Evolutionary conservation across 1,140 invertebrate genomes (phyloP), one percentile per base, ranked within the genome.

Genomic region (Heliconius hewitsoni): DNA sequence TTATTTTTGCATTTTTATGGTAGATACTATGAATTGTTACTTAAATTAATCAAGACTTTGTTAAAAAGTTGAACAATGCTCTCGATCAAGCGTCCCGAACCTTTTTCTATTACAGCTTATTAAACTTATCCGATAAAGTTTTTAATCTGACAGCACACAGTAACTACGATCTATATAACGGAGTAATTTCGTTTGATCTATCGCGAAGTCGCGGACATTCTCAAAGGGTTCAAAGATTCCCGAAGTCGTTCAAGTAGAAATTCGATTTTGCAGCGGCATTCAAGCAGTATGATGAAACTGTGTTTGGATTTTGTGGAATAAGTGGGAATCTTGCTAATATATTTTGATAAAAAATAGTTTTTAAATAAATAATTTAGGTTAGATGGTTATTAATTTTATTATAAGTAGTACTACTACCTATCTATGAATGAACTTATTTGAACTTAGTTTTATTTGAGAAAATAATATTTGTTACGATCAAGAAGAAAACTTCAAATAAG

Each of bases 171-270:
- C 60, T 76, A 71, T 78, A 55, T 52, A 80, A 78, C 74, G 30
- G 39, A n/a, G 52, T 66, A 66, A 66, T 73, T 77, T 84, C 82
- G 83, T 90, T 91, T 91, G 88, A 91, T 91, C 90, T 83, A 46
- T 75, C 80, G 83, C 80, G 81, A 82, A 78, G 74, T 80, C 79
- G 76, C 70, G 81, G 74, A 72, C 74, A 70, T 76, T 81, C 85
- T 78, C 80, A 85, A 89, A 91, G 87, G 86, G 85, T 85, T 87
- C 87, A 84, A 86, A 86, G 86, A 86, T 84, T 84, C 82, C 84
- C 77, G 57, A 81, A 89, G 77, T 84, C 85, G 82, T 83, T 87
- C 81, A 79, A 81, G 83, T 86, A 84, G 87, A 93, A 93, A 91
- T 87, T 88, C 88, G 85, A 91, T 93, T 91, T 90, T 78, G 74